Evolutionary conservation across 92 coral and sea anemone species (phyloP), one percentile per base, ranked within the genome.

Genomic region (Parazoanthus atlanticus): DNA sequence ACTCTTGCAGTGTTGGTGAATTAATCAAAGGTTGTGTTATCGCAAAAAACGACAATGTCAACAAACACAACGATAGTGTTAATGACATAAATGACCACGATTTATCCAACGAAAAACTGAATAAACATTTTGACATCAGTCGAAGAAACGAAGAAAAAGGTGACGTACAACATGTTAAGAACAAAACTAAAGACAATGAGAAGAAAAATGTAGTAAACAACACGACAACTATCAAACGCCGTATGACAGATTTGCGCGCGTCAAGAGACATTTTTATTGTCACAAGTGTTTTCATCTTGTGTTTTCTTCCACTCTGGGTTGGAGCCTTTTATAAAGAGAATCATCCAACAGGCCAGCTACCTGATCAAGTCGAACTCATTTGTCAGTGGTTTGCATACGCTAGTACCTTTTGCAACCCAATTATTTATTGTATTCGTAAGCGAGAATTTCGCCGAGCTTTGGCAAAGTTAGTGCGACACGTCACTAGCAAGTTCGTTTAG

Each of bases 361-460:
- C 84, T 16, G 40, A 31, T 49, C 46, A 47, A 6, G 17, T 80
- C 28, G 28, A 56, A n/a, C 67, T 80, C 69, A 52, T 80, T 31
- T 80, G 38, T 21, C 70, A 52, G 30, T 80, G 84, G 84, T 80
- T 32, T 26, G 84, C 84, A 30, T 80, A 49, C 17, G 72, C 72
- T 8, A 80, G 84, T 12, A 80, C 84, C 5, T 56, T 61, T 32
- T 80, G 84, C 49, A 80, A 80, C 40, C 84, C 84, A 56, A 80
- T 80, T 21, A 80, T 80, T 15, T 80, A 80, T 25, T 80, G 84
- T 33, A 34, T 80, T 80, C 84, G 84, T 16, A 80, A 80, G 26
- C 84, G 47, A 29, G 84, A 80, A 4, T 80, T 80, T 56, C 84
- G 84, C 28, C 84, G 84, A 52, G 84, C 84, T 54, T 56, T 80